Evolutionary conservation across 1,140 invertebrate genomes (phyloP).

Genomic region (Drosophila melanogaster): DNA sequence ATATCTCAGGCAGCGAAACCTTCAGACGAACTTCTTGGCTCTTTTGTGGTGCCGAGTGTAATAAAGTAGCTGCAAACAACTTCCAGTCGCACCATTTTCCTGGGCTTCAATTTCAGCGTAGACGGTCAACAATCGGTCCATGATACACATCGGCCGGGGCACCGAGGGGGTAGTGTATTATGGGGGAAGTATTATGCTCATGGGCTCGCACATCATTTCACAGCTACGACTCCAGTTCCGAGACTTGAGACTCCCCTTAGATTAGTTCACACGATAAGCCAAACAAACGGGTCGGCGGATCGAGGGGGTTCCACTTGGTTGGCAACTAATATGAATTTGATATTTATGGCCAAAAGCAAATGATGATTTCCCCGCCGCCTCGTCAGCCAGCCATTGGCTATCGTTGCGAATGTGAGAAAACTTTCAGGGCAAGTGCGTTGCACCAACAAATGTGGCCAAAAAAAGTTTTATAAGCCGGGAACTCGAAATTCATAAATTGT

Average conservation of each 20-base stretch:
- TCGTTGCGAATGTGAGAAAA: constrained; percentile 49
- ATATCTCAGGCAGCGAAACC: constrained; percentile 2
- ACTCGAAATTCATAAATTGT: not conserved
- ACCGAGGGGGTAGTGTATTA: not conserved
- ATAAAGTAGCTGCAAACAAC: constrained; percentile 67
- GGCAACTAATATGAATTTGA: constrained; percentile 66
- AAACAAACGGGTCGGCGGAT: constrained; percentile 36
- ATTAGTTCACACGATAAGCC: constrained; percentile 82
- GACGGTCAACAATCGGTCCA: constrained; percentile 67
- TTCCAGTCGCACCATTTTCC: constrained; percentile 51
- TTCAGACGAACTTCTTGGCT: constrained; percentile 34
- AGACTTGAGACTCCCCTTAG: constrained; percentile 34
- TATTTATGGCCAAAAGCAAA: constrained; percentile 55
- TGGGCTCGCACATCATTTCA: constrained; percentile 74
- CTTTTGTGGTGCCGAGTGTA: constrained; percentile 60
- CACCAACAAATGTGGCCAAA: constrained; percentile 4
- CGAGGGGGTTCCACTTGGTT: constrained; percentile 65
- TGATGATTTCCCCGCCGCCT: constrained; percentile 35
- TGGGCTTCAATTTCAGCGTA: constrained; percentile 71
- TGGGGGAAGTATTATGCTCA: constrained; percentile 64
- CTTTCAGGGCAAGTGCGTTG: constrained; percentile 23
- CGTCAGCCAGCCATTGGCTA: constrained; percentile 21
- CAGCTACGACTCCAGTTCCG: constrained; percentile 40
- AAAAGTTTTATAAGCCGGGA: not conserved
- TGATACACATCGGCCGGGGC: constrained; percentile 32